Evolutionary conservation across 2,113 vertebrate species (phyloP), one percentile per base, ranked within the genome.

Genomic region (Brachypodius melanocephalos): DNA sequence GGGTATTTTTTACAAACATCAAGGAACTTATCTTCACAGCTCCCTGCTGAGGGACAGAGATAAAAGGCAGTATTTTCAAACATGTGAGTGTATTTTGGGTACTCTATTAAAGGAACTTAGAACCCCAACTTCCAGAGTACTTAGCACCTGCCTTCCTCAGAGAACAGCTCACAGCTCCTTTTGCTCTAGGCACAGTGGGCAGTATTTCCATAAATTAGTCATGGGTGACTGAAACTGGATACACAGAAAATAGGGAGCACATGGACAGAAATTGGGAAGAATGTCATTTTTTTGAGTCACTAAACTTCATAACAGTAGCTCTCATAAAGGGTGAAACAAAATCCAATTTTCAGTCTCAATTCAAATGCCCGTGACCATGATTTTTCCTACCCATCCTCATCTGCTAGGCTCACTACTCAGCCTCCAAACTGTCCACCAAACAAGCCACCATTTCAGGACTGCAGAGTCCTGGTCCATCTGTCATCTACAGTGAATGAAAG

Each of bases 31-130:
- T 83, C 91, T 96, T 83, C 72, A 48, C 55, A 71, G 75, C 61
- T 83, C 71, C 75, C 68, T 93, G 75, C 88, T 96, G 95, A 88
- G 88, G 57, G 90, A 88, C 65, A 55, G 52, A 96, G 94, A 95
- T 96, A 96, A 96, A 94, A 93, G 88, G 67, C 82, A 93, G 5
- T 75, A 83, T 93, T 94, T 93, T 52, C 77, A 93, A 95, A 90
- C 20, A 32, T 45, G 71, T 19, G 68, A 59, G 72, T 83, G 34
- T 86, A 77, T 90, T 94, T 83, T 77, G 79, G 79, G 82, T n/a
- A 45, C 48, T 90, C 68, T 71, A 54, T 77, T 83, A 88, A 94
- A 80, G 72, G 18, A 71, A 42, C 57, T 83, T 52, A 69, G 42
- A 85, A 74, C 40, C 28, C 77, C 65, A 92, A 80, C 25, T 92